Evolutionary conservation across 2,888 invertebrate species (phyloP).

Genomic region (Tribolium freemani): DNA sequence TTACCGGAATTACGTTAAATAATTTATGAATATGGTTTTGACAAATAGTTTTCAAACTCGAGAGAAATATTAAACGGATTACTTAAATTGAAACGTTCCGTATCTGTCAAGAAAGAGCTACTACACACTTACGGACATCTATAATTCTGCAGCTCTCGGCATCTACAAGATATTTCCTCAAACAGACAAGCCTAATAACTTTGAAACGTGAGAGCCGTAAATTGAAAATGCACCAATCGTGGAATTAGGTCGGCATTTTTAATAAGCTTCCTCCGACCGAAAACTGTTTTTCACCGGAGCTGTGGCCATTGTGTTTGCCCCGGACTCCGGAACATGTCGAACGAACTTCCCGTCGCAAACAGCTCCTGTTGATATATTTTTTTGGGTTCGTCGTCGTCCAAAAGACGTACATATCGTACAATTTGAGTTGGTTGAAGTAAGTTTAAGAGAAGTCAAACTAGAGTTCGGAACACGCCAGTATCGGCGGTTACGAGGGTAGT

Average conservation of each 20-base stretch:
- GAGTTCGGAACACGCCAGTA: constrained; percentile 58
- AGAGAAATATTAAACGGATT: constrained; percentile 33
- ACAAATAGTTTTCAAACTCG: constrained; percentile 27
- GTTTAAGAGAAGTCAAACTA: constrained; percentile 50
- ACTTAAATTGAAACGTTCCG: constrained; percentile 39
- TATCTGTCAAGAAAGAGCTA: constrained; percentile 37
- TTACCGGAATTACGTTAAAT: constrained; percentile 14
- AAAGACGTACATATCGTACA: constrained; percentile 54
- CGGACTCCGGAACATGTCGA: constrained; percentile 23
- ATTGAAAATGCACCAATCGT: constrained; percentile 23
- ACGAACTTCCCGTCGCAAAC: constrained; percentile 27
- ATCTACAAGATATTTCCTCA: constrained; percentile 39
- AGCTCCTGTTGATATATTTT: constrained; percentile 14
- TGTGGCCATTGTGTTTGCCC: constrained; percentile 1
- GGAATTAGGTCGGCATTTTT: neutral
- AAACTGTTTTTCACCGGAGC: no score
- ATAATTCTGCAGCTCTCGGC: constrained; percentile 30
- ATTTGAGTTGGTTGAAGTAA: constrained; percentile 53
- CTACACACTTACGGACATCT: constrained; percentile 26
- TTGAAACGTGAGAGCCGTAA: constrained; percentile 33
- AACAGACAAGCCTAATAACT: constrained; percentile 40
- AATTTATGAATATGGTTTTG: constrained; percentile 17
- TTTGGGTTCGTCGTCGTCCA: constrained; percentile 29
- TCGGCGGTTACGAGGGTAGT: constrained; percentile 61
- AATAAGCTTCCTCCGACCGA: no score